Base-by-base conservation (phyloP, 2,888 invertebrate genomes). In the Nasonia oneida region DNA sequence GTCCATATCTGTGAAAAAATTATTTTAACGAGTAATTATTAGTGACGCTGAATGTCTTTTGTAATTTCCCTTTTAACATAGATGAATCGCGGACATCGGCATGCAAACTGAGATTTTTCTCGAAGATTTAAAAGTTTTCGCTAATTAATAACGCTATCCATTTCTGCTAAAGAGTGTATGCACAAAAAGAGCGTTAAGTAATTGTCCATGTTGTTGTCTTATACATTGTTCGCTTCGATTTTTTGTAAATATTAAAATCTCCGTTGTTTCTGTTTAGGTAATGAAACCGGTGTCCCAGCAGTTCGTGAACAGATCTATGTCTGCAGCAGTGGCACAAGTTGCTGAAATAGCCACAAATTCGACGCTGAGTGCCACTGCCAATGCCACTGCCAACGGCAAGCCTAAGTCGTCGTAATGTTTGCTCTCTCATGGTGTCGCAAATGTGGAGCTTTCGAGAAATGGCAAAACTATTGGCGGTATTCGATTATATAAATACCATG, bases 231-330 rank as follows among this genome's bases (percentile, higher is more conserved):
- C 67, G 29, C 39, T 76, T 18, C 50, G 4, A 82, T 74, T 61
- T 3, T 15, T 3, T 64, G 67, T 1, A 23, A 12, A 15, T 74
- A 42, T 82, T 15, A 42, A 47, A 29, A 50, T 71, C 75, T 71
- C 14, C 37, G 79, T 61, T 61, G 53, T 87, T 85, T 90, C 89
- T 90, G 93, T 94, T 3, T 94, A 97, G 97, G 94, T 97, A 89
- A 96, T 98, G 96, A 97, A 97, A 94, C 97, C 97, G 88, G 94
- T 96, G 88, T 97, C 97, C 94, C 96, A 97, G 93, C 94, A 96
- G 88, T 96, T 96, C 92, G 95, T 97, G 92, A 97, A 97, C 94
- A 97, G 96, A 93, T 96, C 97, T 91, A 96, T 97, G 93, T 96
- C 97, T 93, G 97, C 96, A 93, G 97, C 97, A 90, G 97, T 97